These are phyloP conservation scores for Hyperoplus lanceolatus DNA, from an alignment of 2,797 vertebrate genomes.

Conservation along the genomic window DNA sequence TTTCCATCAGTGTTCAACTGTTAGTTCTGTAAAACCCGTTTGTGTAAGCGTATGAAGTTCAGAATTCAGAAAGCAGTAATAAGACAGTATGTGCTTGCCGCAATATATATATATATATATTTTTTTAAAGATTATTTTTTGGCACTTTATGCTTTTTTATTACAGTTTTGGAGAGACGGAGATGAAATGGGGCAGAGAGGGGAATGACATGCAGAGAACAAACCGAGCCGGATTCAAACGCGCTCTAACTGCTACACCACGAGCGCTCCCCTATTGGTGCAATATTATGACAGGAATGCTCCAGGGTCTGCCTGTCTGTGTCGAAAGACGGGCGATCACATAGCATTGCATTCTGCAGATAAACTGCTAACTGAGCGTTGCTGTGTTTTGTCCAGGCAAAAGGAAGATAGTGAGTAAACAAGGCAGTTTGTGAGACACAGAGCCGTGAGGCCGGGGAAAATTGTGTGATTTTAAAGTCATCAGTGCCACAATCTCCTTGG, in stretches of 20 bases:
- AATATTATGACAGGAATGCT: conserved; percentile 66
- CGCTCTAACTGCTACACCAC: no score
- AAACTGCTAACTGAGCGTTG: conserved; percentile 50
- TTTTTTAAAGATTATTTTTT: conserved; percentile 43
- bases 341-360: conserved; percentile 43
- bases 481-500: conserved; percentile 71
- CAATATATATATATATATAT: no score
- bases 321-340: conserved; percentile 39
- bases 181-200: no score
- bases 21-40: conserved; percentile 14
- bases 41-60: conserved; percentile 8
- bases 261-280: conserved; percentile 1
- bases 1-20: conserved; percentile 2
- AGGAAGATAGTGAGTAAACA: conserved; percentile 28
- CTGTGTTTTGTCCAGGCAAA: conserved; percentile 42
- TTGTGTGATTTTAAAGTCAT: conserved; percentile 54
- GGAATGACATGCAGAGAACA: no score
- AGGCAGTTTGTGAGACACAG: conserved; percentile 6
- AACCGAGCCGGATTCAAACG: no score
- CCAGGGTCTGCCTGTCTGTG: conserved; percentile 57
- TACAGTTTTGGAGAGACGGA: no score
- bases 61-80: conserved; percentile 52
- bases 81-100: conserved; percentile 39
- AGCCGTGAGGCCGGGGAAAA: conserved; percentile 32
- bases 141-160: no score